Evolutionary conservation across 2,888 invertebrate species (phyloP).

Genomic region (Caenorhabditis angaria): DNA sequence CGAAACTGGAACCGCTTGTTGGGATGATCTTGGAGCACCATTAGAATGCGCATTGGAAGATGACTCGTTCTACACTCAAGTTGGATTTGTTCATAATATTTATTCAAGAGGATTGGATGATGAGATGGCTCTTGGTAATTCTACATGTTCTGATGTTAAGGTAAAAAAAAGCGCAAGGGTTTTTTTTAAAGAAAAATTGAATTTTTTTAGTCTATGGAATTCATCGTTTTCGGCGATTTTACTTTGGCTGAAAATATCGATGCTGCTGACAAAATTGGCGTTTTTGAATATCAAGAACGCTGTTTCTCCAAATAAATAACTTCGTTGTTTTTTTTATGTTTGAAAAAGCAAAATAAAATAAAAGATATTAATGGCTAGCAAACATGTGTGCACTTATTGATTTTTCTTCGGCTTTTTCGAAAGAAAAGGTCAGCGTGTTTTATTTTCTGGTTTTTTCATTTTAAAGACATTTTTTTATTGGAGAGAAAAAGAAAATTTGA

Average conservation of each 20-base stretch:
- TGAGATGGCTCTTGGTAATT: background rate
- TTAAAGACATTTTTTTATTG: background rate
- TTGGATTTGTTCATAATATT: constrained; percentile 26
- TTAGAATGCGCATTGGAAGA: constrained; percentile 31
- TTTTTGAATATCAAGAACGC: constrained; percentile 33
- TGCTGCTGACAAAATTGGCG: constrained; percentile 27
- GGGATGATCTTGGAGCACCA: constrained; percentile 44
- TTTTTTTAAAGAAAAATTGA: background rate
- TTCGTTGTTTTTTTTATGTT: background rate
- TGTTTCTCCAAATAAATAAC: constrained; percentile 19
- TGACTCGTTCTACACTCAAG: constrained; percentile 31
- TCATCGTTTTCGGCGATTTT: constrained; percentile 29
- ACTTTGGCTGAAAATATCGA: constrained; percentile 24
- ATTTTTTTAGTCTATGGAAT: constrained; percentile 39
- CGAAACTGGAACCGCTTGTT: constrained; percentile 30
- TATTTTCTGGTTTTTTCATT: background rate
- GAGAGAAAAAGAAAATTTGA: background rate
- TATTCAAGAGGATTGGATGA: constrained; percentile 19
- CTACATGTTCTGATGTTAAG: constrained; percentile 34
- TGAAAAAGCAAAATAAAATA: background rate
- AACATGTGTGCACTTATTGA: background rate
- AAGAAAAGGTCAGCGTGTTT: background rate
- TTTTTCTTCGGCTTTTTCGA: background rate
- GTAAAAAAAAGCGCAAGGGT: constrained; percentile 14
- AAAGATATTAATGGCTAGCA: background rate